Evolutionary conservation across 2,797 vertebrate species (phyloP).

Genomic region (Ceyx erithaca): DNA sequence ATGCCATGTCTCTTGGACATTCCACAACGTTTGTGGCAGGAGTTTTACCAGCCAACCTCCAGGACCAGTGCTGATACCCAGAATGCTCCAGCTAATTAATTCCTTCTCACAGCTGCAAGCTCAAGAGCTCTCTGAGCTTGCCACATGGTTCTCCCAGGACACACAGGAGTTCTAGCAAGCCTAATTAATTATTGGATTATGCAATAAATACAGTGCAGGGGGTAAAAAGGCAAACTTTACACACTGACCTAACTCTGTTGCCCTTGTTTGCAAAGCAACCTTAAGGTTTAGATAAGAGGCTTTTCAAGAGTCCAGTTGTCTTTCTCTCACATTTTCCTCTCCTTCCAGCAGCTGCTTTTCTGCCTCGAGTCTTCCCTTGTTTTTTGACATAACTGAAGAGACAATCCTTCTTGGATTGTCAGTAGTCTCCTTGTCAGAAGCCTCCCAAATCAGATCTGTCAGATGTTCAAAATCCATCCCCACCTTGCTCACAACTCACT

Average conservation of each 20-base stretch:
- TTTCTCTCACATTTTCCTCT: background rate
- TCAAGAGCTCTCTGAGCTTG: background rate
- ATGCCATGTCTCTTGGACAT: background rate
- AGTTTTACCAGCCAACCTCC: background rate
- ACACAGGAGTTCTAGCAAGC: background rate
- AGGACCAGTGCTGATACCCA: background rate
- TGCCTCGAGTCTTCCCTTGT: background rate
- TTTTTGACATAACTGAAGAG: background rate
- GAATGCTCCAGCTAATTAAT: background rate
- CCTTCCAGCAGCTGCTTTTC: background rate
- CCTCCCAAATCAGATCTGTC: background rate
- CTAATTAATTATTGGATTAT: background rate
- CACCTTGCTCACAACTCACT: background rate
- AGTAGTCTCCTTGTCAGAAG: background rate
- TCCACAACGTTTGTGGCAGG: background rate
- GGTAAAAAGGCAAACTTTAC: background rate
- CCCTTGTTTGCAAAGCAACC: background rate
- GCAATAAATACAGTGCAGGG: background rate
- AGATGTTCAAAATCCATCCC: constrained; percentile 23
- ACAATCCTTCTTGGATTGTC: background rate
- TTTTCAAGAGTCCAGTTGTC: background rate
- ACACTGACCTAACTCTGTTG: background rate
- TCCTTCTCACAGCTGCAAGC: background rate
- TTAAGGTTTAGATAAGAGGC: background rate
- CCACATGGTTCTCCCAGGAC: background rate